phyloP scores from a whole-genome alignment of 2,113 vertebrate genomes.

The Coreoperca whiteheadi region DNA sequence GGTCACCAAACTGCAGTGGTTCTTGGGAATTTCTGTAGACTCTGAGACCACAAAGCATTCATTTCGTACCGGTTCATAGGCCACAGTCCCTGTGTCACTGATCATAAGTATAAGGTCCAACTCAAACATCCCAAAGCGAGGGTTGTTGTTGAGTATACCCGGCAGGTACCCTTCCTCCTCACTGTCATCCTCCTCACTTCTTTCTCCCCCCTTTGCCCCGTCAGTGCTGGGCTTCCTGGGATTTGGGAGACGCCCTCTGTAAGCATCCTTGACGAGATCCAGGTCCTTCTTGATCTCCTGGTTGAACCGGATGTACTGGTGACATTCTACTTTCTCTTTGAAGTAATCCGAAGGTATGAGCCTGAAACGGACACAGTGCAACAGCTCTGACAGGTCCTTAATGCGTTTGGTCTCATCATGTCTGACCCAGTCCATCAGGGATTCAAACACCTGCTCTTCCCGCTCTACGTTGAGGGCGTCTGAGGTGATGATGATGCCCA shows the following conservation, averaged over 20 bases:
- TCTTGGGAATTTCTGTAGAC: slow-evolving; percentile 95
- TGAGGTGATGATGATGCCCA: slow-evolving; percentile 90
- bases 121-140: slow-evolving; percentile 97
- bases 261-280: slow-evolving; percentile 91
- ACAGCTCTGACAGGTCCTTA: slow-evolving; percentile 88
- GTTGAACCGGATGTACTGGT: slow-evolving; percentile 85
- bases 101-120: slow-evolving; percentile 95
- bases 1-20: slow-evolving; percentile 94
- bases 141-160: slow-evolving; percentile 94
- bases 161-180: slow-evolving; percentile 86
- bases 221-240: slow-evolving; percentile 80
- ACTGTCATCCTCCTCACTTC: slow-evolving; percentile 73
- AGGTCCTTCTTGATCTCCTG: slow-evolving; percentile 92
- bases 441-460: slow-evolving; percentile 93
- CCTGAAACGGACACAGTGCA: slow-evolving; percentile 94
- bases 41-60: slow-evolving; percentile 94
- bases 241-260: slow-evolving; percentile 87
- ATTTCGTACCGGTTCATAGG: slow-evolving; percentile 91
- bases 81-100: slow-evolving; percentile 90
- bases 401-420: slow-evolving; percentile 82
- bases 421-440: slow-evolving; percentile 91
- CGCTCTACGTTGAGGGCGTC: slow-evolving; percentile 90
- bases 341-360: slow-evolving; percentile 91
- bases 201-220: slow-evolving; percentile 64
- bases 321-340: slow-evolving; percentile 89